Conservation (phyloP, 2,888 invertebrate species). For the Dione juno region DNA sequence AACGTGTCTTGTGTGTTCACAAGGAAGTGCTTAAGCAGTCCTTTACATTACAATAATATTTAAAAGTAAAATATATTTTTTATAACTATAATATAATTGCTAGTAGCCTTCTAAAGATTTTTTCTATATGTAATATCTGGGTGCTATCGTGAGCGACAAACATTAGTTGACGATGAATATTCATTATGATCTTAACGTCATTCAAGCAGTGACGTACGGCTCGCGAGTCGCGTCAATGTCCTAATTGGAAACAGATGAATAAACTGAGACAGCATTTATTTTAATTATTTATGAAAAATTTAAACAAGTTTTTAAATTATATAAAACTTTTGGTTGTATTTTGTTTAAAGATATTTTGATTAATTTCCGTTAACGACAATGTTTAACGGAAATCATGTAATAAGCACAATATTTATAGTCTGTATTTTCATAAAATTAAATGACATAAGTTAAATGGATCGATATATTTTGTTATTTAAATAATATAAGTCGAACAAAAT, state of each 20-base stretch:
- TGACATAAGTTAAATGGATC: no score
- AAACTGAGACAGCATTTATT: constrained; percentile 34
- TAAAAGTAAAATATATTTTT: background rate
- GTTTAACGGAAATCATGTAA: no score
- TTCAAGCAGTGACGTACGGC: constrained; percentile 37
- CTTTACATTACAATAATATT: background rate
- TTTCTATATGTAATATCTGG: constrained; percentile 1
- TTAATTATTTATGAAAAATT: constrained; percentile 7
- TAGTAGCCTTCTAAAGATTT: constrained; percentile 13
- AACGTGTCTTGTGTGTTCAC: no score
- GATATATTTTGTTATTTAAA: no score
- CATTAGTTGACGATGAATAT: constrained; percentile 30
- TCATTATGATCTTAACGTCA: constrained; percentile 42
- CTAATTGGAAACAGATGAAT: constrained; percentile 45
- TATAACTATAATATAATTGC: constrained; percentile 6
- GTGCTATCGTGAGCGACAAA: constrained; percentile 2
- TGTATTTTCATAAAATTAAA: no score
- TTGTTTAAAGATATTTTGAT: no score
- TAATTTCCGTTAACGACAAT: no score
- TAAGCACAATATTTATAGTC: no score
- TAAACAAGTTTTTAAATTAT: background rate
- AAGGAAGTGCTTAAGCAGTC: background rate
- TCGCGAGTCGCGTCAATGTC: constrained; percentile 29
- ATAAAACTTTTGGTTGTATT: background rate
- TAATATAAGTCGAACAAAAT: background rate